Percentiles rank a stretch among this genome's conserved stretches.
phyloP scores from a whole-genome alignment of 2,888 invertebrate genomes.

The Eilema caniola region DNA sequence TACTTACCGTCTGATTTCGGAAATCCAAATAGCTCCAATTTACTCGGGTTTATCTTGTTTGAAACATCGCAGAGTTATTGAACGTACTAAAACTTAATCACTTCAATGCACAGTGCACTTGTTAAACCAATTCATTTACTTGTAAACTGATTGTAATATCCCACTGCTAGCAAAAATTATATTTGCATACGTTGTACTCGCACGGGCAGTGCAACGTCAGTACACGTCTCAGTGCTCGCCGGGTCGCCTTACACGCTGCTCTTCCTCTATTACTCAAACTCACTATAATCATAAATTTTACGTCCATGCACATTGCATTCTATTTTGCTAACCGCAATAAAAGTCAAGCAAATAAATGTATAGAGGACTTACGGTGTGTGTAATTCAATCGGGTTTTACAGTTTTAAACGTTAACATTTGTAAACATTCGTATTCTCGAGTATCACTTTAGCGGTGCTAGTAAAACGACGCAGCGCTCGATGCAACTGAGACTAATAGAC shows the following conservation, averaged over 20 bases:
- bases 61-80: background rate
- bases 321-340: constrained; percentile 47
- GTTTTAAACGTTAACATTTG: constrained; percentile 64
- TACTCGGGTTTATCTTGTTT: background rate
- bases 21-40: background rate
- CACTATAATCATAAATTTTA: constrained; percentile 35
- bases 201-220: background rate
- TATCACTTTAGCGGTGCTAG: constrained; percentile 63
- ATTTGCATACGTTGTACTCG: background rate
- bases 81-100: background rate
- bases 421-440: constrained; percentile 59
- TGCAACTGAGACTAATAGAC: constrained; percentile 88
- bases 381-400: constrained; percentile 68
- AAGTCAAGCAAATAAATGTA: constrained; percentile 56
- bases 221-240: background rate
- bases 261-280: constrained; percentile 34
- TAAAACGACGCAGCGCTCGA: constrained; percentile 60
- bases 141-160: background rate
- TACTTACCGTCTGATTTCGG: background rate
- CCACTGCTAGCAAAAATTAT: background rate
- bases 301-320: constrained; percentile 49
- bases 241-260: constrained; percentile 17
- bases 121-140: background rate
- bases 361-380: constrained; percentile 53
- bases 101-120: background rate